Conservation (phyloP, 2,113 vertebrate species). For the Embiotoca jacksoni region DNA sequence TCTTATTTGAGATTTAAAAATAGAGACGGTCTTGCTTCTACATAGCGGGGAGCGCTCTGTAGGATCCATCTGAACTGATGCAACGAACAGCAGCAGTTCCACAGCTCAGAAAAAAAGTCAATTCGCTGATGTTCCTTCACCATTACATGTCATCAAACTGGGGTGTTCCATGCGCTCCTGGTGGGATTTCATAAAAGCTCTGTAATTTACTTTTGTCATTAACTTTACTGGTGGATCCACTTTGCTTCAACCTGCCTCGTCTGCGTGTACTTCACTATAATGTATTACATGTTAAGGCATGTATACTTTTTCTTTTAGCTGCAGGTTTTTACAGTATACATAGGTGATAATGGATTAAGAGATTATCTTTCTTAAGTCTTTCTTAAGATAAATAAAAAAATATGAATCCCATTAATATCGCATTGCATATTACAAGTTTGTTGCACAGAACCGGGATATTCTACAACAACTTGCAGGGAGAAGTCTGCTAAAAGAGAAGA, state of each 20-base stretch:
- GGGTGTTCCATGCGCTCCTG: conserved; percentile 27
- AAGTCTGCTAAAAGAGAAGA: conserved; percentile 27
- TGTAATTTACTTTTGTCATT: conserved; percentile 51
- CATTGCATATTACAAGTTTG: not conserved
- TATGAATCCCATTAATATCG: too few relatives aligned
- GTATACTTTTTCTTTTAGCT: conserved; percentile 17
- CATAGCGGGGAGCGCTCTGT: conserved; percentile 53
- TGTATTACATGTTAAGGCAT: conserved; percentile 17
- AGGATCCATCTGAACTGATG: conserved; percentile 59
- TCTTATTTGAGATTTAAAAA: conserved; percentile 77
- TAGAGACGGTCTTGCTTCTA: conserved; percentile 62
- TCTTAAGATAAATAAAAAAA: not conserved
- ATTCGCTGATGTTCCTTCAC: conserved; percentile 25
- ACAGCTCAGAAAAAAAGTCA: conserved; percentile 23
- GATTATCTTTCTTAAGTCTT: not conserved
- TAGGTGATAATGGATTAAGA: too few relatives aligned
- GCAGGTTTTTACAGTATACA: too few relatives aligned
- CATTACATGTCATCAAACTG: conserved; percentile 35
- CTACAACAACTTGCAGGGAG: conserved; percentile 20
- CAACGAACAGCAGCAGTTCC: conserved; percentile 36
- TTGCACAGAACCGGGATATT: not conserved
- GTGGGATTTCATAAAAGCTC: conserved; percentile 52
- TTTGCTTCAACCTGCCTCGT: conserved; percentile 35
- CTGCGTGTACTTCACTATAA: conserved; percentile 41
- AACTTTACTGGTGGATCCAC: conserved; percentile 38